Percentiles rank a stretch among this genome's conserved stretches.
phyloP scores from a whole-genome alignment of 2,888 invertebrate genomes.

The Drosophila nigricruria region DNA sequence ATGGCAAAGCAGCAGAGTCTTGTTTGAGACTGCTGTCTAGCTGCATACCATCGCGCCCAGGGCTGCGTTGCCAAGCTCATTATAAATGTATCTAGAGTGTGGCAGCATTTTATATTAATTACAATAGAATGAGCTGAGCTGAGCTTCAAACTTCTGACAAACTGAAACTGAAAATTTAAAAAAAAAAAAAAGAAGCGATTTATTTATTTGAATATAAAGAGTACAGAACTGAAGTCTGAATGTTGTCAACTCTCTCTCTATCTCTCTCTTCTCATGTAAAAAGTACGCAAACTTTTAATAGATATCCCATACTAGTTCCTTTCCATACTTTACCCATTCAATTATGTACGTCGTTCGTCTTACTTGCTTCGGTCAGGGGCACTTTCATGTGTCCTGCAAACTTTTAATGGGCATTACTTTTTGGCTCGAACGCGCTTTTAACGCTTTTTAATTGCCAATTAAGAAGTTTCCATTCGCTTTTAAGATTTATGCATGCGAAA shows the following conservation, averaged over 20 bases:
- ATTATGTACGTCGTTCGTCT: constrained; percentile 12
- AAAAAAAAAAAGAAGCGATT: background rate
- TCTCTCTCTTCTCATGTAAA: background rate
- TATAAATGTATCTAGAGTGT: constrained; percentile 50
- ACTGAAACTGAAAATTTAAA: background rate
- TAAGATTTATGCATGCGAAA: constrained; percentile 44
- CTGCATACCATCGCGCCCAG: constrained; percentile 30
- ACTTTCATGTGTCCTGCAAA: constrained; percentile 33
- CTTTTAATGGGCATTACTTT: constrained; percentile 45
- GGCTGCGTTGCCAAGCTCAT: constrained; percentile 46
- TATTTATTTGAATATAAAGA: background rate
- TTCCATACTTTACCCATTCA: background rate
- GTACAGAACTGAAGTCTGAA: background rate
- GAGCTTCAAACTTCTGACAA: background rate
- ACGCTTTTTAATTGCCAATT: constrained; percentile 74
- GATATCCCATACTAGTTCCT: background rate
- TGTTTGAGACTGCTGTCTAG: constrained; percentile 11
- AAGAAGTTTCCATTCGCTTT: constrained; percentile 55
- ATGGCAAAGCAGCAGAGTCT: constrained; percentile 4
- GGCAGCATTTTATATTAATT: constrained; percentile 60
- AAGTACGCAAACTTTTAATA: constrained; percentile 2
- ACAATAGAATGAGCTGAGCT: constrained; percentile 14
- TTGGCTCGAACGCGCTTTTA: constrained; percentile 35
- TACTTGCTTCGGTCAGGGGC: constrained; percentile 5
- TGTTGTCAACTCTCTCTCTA: background rate